Percentiles rank a stretch among this genome's conserved stretches.
Evolutionary conservation across 2,797 vertebrate genomes (phyloP).

Genomic region (Diplodus sargus): DNA sequence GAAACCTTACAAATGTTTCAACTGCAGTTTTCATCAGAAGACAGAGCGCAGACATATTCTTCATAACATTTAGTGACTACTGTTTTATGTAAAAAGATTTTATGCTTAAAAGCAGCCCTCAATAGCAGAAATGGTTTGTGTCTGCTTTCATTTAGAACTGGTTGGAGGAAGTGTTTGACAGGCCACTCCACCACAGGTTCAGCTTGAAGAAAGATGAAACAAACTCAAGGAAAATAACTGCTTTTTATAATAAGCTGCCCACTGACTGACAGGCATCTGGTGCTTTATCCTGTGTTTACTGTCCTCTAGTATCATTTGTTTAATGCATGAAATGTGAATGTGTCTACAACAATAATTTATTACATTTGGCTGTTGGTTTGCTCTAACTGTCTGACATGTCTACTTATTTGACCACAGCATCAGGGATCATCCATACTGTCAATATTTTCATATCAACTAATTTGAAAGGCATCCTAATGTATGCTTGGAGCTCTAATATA

Average conservation of each 20-base stretch:
- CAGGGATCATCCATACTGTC: neutral
- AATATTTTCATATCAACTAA: constrained; percentile 2
- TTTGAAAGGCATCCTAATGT: constrained; percentile 7
- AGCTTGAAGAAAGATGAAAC: neutral
- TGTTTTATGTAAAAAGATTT: too few relatives aligned
- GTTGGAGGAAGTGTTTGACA: neutral
- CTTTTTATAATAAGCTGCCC: neutral
- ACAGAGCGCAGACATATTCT: too few relatives aligned
- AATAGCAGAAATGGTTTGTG: neutral
- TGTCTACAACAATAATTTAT: neutral
- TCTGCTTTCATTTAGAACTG: neutral
- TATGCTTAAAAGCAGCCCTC: too few relatives aligned
- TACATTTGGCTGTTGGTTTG: neutral
- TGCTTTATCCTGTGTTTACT: neutral
- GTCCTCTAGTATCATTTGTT: neutral
- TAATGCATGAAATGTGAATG: neutral
- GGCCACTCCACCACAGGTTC: neutral
- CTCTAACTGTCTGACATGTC: neutral
- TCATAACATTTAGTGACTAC: too few relatives aligned
- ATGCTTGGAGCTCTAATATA: neutral
- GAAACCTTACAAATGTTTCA: too few relatives aligned
- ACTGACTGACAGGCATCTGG: neutral
- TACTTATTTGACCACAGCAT: constrained; percentile 8
- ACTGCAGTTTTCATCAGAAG: too few relatives aligned
- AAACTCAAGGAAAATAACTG: neutral